Evolutionary conservation across 2,797 vertebrate genomes (phyloP).

Genomic region (Microctenopoma steveboyesi): DNA sequence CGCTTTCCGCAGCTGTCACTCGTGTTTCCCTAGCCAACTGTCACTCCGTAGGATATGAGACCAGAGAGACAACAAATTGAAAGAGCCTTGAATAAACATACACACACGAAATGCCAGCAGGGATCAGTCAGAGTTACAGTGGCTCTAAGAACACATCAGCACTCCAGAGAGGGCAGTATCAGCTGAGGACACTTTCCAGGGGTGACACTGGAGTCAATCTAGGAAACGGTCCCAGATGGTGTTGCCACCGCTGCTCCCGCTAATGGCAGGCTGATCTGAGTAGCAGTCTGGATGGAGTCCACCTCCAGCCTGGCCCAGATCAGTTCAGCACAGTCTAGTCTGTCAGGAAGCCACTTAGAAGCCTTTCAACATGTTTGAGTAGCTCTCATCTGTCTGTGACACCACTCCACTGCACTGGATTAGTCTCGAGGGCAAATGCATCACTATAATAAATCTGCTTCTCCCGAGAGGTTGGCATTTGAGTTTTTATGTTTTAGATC

Average conservation of each 20-base stretch:
- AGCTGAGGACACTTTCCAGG: conserved; percentile 34
- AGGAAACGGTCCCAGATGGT: conserved; percentile 52
- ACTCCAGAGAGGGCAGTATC: conserved; percentile 20
- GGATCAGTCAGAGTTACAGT: conserved; percentile 37
- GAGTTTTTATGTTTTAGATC: conserved; percentile 14
- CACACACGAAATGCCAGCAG: conserved; percentile 24
- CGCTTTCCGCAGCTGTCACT: conserved; percentile 43
- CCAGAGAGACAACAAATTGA: conserved; percentile 35
- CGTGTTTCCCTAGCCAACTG: conserved; percentile 44
- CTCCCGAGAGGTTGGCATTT: neutral
- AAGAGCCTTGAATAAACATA: conserved; percentile 37
- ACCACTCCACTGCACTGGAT: conserved; percentile 32
- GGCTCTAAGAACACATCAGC: conserved; percentile 32
- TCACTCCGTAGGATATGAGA: conserved; percentile 42
- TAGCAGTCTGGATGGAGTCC: conserved; percentile 46
- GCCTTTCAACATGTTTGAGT: conserved; percentile 58
- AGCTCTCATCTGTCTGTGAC: conserved; percentile 42
- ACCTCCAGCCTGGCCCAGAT: conserved; percentile 49
- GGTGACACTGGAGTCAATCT: conserved; percentile 36
- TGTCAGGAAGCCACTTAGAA: conserved; percentile 57
- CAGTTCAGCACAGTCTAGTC: conserved; percentile 42
- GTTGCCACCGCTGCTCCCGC: conserved; percentile 23
- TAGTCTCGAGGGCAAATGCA: conserved; percentile 15
- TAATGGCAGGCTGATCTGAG: conserved; percentile 58
- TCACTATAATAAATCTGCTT: neutral